Percentiles rank a stretch among this genome's conserved stretches.
phyloP scores from a whole-genome alignment of 2,888 invertebrate genomes.

The Xestia sexstrigata region DNA sequence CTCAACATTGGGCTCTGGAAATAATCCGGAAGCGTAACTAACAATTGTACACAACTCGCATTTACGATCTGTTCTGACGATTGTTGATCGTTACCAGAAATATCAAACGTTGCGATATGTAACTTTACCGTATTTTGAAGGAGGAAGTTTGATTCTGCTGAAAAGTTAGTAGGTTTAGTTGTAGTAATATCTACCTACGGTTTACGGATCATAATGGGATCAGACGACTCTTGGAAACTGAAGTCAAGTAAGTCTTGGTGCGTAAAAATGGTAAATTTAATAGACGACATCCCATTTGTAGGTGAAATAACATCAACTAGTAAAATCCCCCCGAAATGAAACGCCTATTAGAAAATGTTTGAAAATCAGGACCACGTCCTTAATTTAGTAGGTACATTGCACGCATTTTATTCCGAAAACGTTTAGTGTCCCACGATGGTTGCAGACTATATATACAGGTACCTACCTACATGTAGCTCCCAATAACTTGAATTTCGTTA shows the following conservation, averaged over 20 bases:
- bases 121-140: background rate
- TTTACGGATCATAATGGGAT: background rate
- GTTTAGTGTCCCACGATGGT: background rate
- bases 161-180: background rate
- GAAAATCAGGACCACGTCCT: background rate
- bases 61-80: conserved; percentile 44
- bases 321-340: background rate
- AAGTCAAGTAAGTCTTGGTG: background rate
- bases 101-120: conserved; percentile 27
- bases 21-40: conserved; percentile 47
- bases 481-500: conserved; percentile 57
- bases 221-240: background rate
- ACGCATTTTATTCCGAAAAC: background rate
- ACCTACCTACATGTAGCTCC: conserved; percentile 24
- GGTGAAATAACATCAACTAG: background rate
- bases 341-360: background rate
- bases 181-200: background rate
- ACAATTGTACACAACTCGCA: conserved; percentile 37
- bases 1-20: conserved; percentile 45
- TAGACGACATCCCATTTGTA: background rate
- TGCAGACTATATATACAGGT: background rate
- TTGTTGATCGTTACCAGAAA: conserved; percentile 52
- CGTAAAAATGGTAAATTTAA: background rate
- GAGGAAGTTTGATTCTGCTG: background rate
- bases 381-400: background rate